Evolutionary conservation across 2,797 vertebrate genomes (phyloP).

Genomic region (Eulemur coronatus): DNA sequence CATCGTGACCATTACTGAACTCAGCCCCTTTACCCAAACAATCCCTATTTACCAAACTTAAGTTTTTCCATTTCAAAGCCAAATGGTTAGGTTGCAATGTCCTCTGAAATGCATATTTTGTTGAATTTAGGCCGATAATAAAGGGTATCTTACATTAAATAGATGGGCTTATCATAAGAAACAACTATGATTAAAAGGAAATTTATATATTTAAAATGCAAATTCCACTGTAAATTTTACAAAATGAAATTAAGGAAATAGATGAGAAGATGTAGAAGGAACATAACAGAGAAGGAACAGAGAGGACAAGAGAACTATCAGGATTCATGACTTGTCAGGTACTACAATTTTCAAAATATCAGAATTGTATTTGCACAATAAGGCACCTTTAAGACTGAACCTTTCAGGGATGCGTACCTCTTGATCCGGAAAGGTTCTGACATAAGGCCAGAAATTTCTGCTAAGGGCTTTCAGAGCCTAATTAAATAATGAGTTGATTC

Average conservation of each 20-base stretch:
- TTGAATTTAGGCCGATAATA: neutral
- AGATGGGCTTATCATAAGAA: neutral
- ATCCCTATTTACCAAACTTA: neutral
- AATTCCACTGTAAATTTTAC: neutral
- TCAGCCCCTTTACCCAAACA: neutral
- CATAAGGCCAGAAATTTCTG: slow-evolving; percentile 41
- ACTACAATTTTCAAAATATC: neutral
- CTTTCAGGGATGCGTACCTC: neutral
- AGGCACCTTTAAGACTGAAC: neutral
- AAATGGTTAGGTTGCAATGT: neutral
- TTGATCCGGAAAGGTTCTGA: slow-evolving; percentile 40
- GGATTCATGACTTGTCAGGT: neutral
- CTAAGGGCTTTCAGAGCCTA: slow-evolving; percentile 46
- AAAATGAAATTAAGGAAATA: neutral
- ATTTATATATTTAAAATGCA: neutral
- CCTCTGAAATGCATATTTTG: neutral
- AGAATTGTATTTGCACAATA: neutral
- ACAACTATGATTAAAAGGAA: neutral
- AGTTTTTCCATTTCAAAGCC: neutral
- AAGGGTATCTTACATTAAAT: neutral
- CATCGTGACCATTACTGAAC: neutral
- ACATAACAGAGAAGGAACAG: neutral
- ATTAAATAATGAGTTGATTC: slow-evolving; percentile 55
- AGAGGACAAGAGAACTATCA: neutral
- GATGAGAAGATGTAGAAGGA: neutral